A percentile compares a stretch with the other conserved stretches of the same genome.
Conservation (phyloP, 2,888 invertebrate genomes). For the Dasypogon diadema region DNA sequence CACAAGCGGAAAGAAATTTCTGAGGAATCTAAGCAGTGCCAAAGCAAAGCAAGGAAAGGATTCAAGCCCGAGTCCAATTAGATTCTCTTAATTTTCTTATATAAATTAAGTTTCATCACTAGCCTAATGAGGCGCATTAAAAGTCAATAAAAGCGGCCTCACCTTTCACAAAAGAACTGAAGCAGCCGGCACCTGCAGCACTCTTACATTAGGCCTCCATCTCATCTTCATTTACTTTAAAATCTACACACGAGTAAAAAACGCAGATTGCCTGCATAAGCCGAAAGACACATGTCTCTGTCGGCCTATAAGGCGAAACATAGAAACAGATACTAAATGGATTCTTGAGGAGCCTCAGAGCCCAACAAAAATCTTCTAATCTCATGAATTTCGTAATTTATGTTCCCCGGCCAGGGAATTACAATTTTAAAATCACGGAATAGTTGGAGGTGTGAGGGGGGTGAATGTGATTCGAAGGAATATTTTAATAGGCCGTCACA, state of each 20-base stretch:
- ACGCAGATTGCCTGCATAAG: constrained; percentile 13
- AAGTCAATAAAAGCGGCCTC: constrained; percentile 49
- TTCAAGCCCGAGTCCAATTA: not conserved
- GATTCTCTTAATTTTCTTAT: constrained; percentile 16
- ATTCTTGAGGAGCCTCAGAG: constrained; percentile 20
- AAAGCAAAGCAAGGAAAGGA: no score
- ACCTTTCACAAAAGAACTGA: constrained; percentile 36
- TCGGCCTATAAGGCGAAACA: constrained; percentile 5
- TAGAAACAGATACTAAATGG: constrained; percentile 13
- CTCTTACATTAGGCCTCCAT: constrained; percentile 26
- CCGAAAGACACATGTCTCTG: constrained; percentile 2
- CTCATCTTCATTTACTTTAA: not conserved
- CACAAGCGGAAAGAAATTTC: no score
- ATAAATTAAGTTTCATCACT: constrained; percentile 43
- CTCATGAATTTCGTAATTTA: constrained; percentile 47
- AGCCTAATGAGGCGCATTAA: constrained; percentile 49
- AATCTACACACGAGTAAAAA: constrained; percentile 15
- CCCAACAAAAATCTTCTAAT: constrained; percentile 40
- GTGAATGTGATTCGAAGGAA: constrained; percentile 11
- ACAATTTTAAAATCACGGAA: constrained; percentile 32
- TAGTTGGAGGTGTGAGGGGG: not conserved
- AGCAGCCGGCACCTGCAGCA: constrained; percentile 32
- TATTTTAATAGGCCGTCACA: constrained; percentile 44
- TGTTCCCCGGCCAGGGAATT: constrained; percentile 32
- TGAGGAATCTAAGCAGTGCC: no score